Evolutionary conservation across 2,113 vertebrate genomes (phyloP), one percentile per base, ranked within the genome.

Genomic region (Nansenia antarctica): DNA sequence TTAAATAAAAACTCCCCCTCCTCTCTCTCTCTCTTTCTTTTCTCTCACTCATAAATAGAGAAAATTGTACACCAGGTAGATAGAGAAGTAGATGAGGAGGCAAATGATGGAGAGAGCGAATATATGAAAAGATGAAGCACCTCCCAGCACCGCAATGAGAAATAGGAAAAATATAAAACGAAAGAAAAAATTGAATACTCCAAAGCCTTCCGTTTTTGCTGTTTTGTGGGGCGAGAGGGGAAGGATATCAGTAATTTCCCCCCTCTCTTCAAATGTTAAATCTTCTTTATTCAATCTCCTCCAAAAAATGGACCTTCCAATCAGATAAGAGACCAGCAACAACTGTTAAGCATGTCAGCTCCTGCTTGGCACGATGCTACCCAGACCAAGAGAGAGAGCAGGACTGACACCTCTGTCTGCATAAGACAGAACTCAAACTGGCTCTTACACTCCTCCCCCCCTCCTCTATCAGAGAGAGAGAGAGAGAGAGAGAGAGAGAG

Each of bases 171-270:
- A 93, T 86, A 92, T 82, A 86, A 92, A 93, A 86, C 90, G 89
- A 90, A 93, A 93, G 88, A 93, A 92, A 92, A 93, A 92, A 90
- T 90, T 84, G 86, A 92, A 93, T 92, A 93, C 86, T 92, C 92
- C 91, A 91, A 91, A 87, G 90, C 88, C 91, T 91, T 93, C 92
- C 91, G 92, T 93, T 84, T 90, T 91, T 89, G 88, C 81, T 86
- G 80, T 87, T 80, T 85, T 84, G 87, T 86, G 72, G 80, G 75
- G 73, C 45, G 74, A 82, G 71, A 73, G 78, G n/a, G n/a, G 59
- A 39, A 83, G 70, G 77, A 35, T 82, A 75, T 87, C 80, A 87
- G 75, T 78, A 84, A 24, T 72, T 67, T 72, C 85, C 82, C 82
- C 77, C 81, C n/a, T 57, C 83, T 81, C 81, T 72, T 80, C 82